These are phyloP conservation scores for Alloscopus bannaensis DNA, from an alignment of 2,888 invertebrate genomes.

Conservation along the genomic window DNA sequence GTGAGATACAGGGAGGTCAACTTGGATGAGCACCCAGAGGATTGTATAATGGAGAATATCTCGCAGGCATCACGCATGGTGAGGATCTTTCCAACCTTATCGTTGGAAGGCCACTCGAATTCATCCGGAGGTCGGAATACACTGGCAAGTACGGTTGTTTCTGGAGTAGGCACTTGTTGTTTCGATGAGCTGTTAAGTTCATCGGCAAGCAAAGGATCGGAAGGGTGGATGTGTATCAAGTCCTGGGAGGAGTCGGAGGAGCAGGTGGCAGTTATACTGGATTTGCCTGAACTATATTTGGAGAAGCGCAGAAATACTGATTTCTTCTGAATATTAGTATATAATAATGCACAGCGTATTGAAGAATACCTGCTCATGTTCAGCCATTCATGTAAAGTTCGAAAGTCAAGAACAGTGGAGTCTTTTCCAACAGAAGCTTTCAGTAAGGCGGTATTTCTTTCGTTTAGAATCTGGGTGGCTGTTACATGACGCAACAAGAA, in stretches of 20 bases:
- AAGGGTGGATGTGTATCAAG: neutral
- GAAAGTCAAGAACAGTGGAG: constrained; percentile 53
- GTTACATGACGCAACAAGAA: constrained; percentile 42
- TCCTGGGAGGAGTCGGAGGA: neutral
- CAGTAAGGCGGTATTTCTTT: constrained; percentile 37
- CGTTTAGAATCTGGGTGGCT: constrained; percentile 35
- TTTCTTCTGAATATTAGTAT: neutral
- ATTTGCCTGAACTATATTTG: neutral
- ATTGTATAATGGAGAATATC: constrained; percentile 57
- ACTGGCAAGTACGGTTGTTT: neutral
- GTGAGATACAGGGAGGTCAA: constrained; percentile 58
- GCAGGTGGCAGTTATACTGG: neutral
- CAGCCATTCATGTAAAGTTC: constrained; percentile 49
- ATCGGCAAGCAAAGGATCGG: neutral
- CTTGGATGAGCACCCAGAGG: constrained; percentile 40
- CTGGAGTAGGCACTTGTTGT: constrained; percentile 14
- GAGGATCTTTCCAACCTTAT: constrained; percentile 57
- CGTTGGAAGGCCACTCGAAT: constrained; percentile 64
- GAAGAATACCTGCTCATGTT: constrained; percentile 5
- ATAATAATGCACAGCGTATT: neutral
- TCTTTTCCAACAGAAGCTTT: constrained; percentile 27
- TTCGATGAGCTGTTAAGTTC: too few relatives aligned
- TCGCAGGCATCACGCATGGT: constrained; percentile 57
- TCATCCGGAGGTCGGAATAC: constrained; percentile 60
- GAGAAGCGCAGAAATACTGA: neutral